Percentiles rank a stretch among this genome's conserved stretches.
Evolutionary conservation across 2,113 vertebrate species (phyloP).

Genomic region (Mus pahari): DNA sequence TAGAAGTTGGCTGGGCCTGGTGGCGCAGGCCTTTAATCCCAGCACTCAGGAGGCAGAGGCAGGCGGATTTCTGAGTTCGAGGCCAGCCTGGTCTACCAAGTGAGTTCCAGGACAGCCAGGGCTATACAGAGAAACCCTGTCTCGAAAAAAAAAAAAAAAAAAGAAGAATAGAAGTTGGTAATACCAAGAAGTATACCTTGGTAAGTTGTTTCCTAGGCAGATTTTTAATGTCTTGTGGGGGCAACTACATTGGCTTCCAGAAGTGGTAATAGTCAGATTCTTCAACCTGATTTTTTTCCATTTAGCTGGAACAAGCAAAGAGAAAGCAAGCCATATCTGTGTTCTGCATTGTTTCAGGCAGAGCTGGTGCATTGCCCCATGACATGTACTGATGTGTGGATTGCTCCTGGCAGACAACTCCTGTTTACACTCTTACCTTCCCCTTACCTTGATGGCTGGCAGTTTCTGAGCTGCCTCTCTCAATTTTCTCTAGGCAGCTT

Average conservation of each 20-base stretch:
- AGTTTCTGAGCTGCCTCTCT: background rate
- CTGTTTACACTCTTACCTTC: background rate
- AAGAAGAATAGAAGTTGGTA: constrained; percentile 73
- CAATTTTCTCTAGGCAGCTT: background rate
- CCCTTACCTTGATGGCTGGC: background rate
- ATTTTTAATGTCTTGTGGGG: constrained; percentile 81
- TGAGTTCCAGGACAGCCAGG: no score
- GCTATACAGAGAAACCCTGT: no score
- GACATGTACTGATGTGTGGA: background rate
- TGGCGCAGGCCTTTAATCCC: no score
- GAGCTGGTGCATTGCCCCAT: background rate
- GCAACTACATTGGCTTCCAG: constrained; percentile 81
- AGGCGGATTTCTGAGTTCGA: no score
- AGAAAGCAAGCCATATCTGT: background rate
- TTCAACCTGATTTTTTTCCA: constrained; percentile 64
- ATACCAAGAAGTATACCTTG: constrained; percentile 60
- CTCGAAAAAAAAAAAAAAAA: no score
- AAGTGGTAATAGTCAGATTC: constrained; percentile 68
- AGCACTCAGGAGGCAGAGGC: no score
- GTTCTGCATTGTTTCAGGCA: constrained; percentile 62
- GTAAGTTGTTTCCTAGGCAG: constrained; percentile 68
- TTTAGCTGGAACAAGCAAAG: constrained; percentile 61
- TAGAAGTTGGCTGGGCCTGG: constrained; percentile 66
- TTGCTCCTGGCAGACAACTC: background rate
- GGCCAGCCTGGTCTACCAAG: no score